phyloP scores from a whole-genome alignment of 2,888 invertebrate genomes.

The Drosophila mayaguana region DNA sequence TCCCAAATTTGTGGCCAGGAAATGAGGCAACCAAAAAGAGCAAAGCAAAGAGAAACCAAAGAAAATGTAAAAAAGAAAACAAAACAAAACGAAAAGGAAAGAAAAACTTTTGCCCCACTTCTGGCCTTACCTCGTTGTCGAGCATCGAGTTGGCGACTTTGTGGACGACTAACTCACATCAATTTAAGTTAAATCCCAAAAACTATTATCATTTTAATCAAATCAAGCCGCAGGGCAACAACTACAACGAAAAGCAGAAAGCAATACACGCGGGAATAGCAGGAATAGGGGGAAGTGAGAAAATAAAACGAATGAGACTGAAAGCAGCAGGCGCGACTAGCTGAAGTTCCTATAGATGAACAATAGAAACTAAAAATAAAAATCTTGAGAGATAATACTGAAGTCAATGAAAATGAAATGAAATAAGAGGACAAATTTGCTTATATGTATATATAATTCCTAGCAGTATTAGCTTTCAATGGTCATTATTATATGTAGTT shows the following conservation, averaged over 20 bases:
- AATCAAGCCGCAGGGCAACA: constrained; percentile 63
- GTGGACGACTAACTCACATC: constrained; percentile 65
- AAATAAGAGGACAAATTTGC: too few relatives aligned
- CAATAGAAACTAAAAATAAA: too few relatives aligned
- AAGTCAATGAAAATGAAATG: too few relatives aligned
- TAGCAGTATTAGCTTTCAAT: too few relatives aligned
- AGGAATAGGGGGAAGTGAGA: constrained; percentile 9
- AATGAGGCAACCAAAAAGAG: constrained; percentile 25
- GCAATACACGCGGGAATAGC: constrained; percentile 41
- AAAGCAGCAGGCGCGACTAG: constrained; percentile 22
- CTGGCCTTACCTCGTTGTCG: not conserved
- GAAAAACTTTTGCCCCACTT: not conserved
- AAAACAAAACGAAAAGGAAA: too few relatives aligned
- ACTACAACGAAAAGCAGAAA: constrained; percentile 18
- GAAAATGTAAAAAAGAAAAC: not conserved
- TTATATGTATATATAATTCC: too few relatives aligned
- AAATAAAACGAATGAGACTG: not conserved
- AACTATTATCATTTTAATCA: constrained; percentile 81
- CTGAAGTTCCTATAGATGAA: not conserved
- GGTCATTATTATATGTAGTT: too few relatives aligned
- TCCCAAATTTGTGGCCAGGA: constrained; percentile 32
- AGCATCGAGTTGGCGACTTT: constrained; percentile 7
- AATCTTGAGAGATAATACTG: too few relatives aligned
- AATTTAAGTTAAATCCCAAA: constrained; percentile 76
- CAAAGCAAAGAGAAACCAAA: not conserved